Conservation (phyloP, 2,888 invertebrate genomes). For the Blomia tropicalis region DNA sequence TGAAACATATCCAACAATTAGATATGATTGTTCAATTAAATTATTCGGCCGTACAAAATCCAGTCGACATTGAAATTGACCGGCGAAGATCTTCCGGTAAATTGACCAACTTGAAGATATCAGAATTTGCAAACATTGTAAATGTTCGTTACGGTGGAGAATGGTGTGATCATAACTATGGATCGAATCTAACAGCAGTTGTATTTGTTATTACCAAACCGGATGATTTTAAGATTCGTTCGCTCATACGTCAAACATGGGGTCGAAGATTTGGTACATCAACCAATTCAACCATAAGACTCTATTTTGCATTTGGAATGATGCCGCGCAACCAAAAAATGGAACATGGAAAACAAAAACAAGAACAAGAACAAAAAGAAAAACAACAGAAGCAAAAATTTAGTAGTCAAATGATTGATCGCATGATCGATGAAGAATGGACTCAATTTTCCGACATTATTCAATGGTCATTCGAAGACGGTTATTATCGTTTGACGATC, state of each 20-base stretch:
- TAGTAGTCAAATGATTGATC: not conserved
- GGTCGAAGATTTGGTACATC: not conserved
- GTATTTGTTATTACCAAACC: conserved; percentile 17
- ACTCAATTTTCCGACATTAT: conserved; percentile 5
- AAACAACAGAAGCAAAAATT: not conserved
- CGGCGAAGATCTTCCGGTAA: not conserved
- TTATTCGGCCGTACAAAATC: not conserved
- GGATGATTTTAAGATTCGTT: conserved; percentile 13
- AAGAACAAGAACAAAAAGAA: not conserved
- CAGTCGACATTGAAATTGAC: not conserved
- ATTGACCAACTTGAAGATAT: conserved; percentile 4
- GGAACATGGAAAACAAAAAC: not conserved
- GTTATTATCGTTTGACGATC: conserved; percentile 19
- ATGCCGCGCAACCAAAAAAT: not conserved
- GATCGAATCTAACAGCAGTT: not conserved
- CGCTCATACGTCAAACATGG: conserved; percentile 14
- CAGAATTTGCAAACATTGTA: not conserved
- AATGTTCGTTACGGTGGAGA: not conserved
- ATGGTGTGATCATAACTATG: conserved; percentile 11
- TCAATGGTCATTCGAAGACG: conserved; percentile 15
- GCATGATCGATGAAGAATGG: not conserved
- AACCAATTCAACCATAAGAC: not conserved
- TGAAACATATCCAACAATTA: conserved; percentile 2
- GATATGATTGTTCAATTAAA: not conserved
- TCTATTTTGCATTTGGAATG: conserved; percentile 19